A percentile compares a stretch with the other conserved stretches of the same genome.
phyloP scores from a whole-genome alignment of 1,140 invertebrate genomes.

The Camponotus vicinus region DNA sequence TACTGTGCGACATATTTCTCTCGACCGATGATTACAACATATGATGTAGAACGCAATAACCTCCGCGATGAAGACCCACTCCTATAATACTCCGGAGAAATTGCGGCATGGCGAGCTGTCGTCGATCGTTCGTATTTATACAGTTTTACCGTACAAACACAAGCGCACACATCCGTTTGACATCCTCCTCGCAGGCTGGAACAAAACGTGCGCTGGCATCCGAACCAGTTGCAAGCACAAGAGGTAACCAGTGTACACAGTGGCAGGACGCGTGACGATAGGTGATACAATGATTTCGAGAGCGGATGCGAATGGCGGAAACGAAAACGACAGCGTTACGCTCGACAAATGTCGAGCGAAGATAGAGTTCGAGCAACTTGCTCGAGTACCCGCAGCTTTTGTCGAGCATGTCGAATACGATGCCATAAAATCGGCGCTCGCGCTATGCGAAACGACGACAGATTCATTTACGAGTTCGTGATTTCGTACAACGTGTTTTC shows the following conservation, averaged over 20 bases:
- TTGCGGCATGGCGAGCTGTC: conserved; percentile 6
- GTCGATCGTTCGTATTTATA: conserved; percentile 33
- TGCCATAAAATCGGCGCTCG: conserved; percentile 68
- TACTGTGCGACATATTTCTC: not conserved
- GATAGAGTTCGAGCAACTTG: conserved; percentile 53
- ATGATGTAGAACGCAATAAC: not conserved
- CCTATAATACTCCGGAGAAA: conserved; percentile 9
- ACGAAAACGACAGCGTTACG: not conserved
- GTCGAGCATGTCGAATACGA: conserved; percentile 59
- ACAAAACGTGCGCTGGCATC: conserved; percentile 20
- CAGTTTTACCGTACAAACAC: conserved; percentile 36
- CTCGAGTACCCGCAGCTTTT: conserved; percentile 51
- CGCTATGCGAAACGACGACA: conserved; percentile 59
- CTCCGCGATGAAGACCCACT: not conserved
- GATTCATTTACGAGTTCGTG: conserved; percentile 73
- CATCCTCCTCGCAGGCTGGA: not conserved
- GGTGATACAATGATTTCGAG: conserved; percentile 26
- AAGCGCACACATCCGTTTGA: conserved; percentile 2
- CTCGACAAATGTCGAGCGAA: not conserved
- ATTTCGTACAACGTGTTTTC: not conserved
- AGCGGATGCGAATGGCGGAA: conserved; percentile 15
- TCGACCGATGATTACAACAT: not conserved
- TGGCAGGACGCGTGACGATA: not conserved
- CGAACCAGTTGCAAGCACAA: not conserved
- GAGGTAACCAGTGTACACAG: not conserved